Evolutionary conservation across 2,113 vertebrate genomes (phyloP).

Genomic region (Sitta europaea): DNA sequence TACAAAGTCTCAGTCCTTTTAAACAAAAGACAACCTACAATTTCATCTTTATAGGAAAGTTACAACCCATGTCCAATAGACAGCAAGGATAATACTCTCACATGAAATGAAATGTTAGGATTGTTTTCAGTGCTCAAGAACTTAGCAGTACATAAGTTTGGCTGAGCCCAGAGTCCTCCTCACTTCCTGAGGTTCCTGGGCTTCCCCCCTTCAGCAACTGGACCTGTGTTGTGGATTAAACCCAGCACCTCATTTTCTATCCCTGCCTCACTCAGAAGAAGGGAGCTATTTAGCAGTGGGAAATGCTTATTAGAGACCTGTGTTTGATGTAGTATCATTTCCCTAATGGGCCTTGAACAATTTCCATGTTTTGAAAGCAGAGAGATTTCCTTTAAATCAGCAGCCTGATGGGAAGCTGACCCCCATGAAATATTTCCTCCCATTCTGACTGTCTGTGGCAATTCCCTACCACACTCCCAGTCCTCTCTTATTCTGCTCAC

Average conservation of each 20-base stretch:
- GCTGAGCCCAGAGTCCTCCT: neutral
- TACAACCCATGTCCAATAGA: neutral
- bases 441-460: neutral
- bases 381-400: slow-evolving; percentile 1
- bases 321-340: slow-evolving; percentile 43
- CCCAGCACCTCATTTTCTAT: neutral
- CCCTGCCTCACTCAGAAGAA: neutral
- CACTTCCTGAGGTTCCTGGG: neutral
- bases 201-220: neutral
- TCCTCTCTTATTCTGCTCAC: accelerated
- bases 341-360: slow-evolving; percentile 58
- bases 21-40: neutral
- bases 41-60: neutral
- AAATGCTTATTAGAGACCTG: slow-evolving; percentile 1
- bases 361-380: slow-evolving; percentile 48
- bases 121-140: neutral
- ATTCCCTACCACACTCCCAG: neutral
- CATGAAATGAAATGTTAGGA: neutral
- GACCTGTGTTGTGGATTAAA: neutral
- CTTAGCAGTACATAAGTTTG: neutral
- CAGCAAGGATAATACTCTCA: neutral
- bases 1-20: neutral
- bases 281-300: neutral
- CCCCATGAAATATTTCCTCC: slow-evolving; percentile 37
- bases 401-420: slow-evolving; percentile 7